Base-by-base conservation (phyloP, 2,797 vertebrate genomes). In the Cirrhinus mrigala region DNA sequence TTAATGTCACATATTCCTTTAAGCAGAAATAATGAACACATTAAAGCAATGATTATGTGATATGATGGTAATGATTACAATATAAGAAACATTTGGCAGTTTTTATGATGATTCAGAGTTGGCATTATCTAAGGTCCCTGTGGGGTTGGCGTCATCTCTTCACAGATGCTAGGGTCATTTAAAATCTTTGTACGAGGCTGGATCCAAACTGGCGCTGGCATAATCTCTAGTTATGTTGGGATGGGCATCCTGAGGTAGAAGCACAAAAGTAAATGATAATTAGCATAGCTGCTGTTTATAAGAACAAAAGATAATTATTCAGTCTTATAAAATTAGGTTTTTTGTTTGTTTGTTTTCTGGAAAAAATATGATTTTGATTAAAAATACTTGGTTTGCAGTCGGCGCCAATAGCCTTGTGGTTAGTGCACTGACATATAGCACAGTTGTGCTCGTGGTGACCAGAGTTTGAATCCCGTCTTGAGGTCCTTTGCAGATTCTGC, bases 61-160 rank as follows among this genome's bases (percentile, higher is more conserved):
- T 64, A 1, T 27, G 27, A 29, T 29, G 2, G 14, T 64, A 64
- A 27, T 29, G 24, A 29, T 64, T 15, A 2, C 24, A 64, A 29
- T 29, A 29, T 64, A 27, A 64, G 60, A 11, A 24, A 20, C 10
- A 11, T 11, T 58, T n/a, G 58, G 58, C 62, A 16, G 62, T 64
- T 64, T 64, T 29, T 64, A 64, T 64, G 62, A 64, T 29, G 62
- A 64, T 64, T 64, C 62, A 16, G 27, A 64, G 14, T 64, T 64
- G 60, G 1, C 6, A 27, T 64, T 6, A 29, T 29, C 15, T 29
- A 6, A 64, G 62, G 62, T 64, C 62, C 27, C 16, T 6, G 14
- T 2, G 6, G 14, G 62, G 27, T 16, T 64, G 12, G 60, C 1
- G 4, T 27, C 58, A 27, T 24, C 4, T 64, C 60, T 64, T 29